Conservation (phyloP, 2,113 vertebrate genomes). For the Cephalopterus ornatus region DNA sequence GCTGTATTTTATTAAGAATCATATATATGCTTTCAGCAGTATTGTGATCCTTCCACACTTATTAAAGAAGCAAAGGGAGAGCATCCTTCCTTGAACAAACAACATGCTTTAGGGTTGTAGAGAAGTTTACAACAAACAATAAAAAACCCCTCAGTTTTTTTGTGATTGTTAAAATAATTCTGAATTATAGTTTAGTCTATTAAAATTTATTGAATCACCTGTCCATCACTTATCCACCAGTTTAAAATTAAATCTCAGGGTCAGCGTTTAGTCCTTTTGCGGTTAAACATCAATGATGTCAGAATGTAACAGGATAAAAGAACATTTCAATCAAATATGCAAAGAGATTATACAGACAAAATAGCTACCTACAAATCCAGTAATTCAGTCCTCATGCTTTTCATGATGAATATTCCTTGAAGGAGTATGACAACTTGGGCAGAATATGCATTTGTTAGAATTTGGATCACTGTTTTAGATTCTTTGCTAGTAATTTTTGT, state of each 20-base stretch:
- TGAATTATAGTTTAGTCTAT: neutral
- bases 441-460: slow-evolving; percentile 49
- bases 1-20: neutral
- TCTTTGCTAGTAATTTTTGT: slow-evolving; percentile 22
- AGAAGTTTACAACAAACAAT: neutral
- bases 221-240: neutral
- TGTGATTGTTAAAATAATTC: neutral
- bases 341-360: neutral
- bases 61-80: neutral
- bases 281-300: neutral
- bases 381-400: neutral
- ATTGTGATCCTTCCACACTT: neutral
- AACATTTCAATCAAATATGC: neutral
- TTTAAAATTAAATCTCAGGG: neutral
- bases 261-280: neutral
- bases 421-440: slow-evolving; percentile 19
- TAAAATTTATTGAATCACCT: neutral
- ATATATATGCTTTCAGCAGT: neutral
- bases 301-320: neutral
- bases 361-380: neutral
- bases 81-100: neutral
- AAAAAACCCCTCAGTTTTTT: neutral
- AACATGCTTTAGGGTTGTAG: neutral
- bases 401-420: neutral
- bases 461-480: slow-evolving; percentile 41